Evolutionary conservation across 2,888 invertebrate genomes (phyloP).

Genomic region (Hesperia comma): DNA sequence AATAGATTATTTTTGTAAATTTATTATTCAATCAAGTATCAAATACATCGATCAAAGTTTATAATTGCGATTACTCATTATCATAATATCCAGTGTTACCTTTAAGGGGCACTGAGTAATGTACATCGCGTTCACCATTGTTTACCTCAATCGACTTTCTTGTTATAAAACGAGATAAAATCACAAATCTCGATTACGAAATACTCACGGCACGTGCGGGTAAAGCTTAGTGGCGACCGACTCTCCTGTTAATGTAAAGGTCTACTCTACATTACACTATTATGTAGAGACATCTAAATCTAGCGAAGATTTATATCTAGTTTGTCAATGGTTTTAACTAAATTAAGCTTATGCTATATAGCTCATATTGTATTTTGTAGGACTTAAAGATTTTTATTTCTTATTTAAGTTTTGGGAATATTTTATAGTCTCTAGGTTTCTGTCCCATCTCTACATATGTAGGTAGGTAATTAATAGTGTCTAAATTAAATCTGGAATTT

Average conservation of each 20-base stretch:
- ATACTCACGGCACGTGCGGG: constrained; percentile 61
- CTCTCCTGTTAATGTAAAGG: constrained; percentile 15
- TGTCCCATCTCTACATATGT: too few relatives aligned
- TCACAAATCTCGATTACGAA: constrained; percentile 53
- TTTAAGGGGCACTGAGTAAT: constrained; percentile 34
- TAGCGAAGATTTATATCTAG: too few relatives aligned
- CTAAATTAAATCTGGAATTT: too few relatives aligned
- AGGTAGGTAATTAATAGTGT: too few relatives aligned
- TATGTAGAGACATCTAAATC: not conserved
- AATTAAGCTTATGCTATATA: too few relatives aligned
- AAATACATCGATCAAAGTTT: constrained; percentile 30
- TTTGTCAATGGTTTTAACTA: too few relatives aligned
- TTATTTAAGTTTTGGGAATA: too few relatives aligned
- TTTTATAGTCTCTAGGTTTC: too few relatives aligned
- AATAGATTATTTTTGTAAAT: too few relatives aligned
- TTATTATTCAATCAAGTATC: constrained; percentile 24
- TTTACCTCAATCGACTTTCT: constrained; percentile 40
- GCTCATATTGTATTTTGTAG: too few relatives aligned
- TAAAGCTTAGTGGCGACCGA: constrained; percentile 44
- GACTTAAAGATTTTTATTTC: too few relatives aligned
- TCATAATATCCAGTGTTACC: constrained; percentile 42
- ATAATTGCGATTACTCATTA: constrained; percentile 36
- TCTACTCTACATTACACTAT: not conserved
- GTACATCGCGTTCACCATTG: constrained; percentile 39
- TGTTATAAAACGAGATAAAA: constrained; percentile 46